A percentile compares a stretch with the other conserved stretches of the same genome.
Evolutionary conservation across 2,797 vertebrate species (phyloP).

Genomic region (Malurus leucopterus): DNA sequence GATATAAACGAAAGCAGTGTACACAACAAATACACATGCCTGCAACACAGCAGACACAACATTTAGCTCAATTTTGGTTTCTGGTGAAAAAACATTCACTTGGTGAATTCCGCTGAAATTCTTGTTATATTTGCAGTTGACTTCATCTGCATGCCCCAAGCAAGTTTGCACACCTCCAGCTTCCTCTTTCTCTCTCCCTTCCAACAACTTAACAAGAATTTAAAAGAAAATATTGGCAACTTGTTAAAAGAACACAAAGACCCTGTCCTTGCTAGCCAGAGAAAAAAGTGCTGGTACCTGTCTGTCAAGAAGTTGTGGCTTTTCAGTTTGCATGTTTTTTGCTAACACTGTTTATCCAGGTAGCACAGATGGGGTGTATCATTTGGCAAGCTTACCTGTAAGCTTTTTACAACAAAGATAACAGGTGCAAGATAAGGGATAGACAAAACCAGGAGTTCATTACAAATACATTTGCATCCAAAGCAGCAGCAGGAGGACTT

Average conservation of each 20-base stretch:
- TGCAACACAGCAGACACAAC: neutral
- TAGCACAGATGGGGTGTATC: constrained; percentile 23
- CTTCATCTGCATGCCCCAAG: neutral
- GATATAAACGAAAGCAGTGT: neutral
- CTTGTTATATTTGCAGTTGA: neutral
- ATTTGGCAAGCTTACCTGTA: neutral
- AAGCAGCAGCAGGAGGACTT: constrained; percentile 16
- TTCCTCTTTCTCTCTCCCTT: neutral
- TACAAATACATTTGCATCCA: constrained; percentile 46
- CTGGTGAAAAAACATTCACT: neutral
- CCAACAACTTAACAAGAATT: constrained; percentile 10
- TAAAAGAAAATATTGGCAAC: neutral
- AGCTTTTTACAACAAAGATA: constrained; percentile 38
- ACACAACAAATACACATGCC: neutral
- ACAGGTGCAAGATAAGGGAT: constrained; percentile 61
- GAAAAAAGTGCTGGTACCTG: neutral
- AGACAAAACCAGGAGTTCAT: constrained; percentile 14
- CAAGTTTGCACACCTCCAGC: neutral
- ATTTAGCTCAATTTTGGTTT: neutral
- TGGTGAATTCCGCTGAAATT: neutral
- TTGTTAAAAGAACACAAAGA: constrained; percentile 6
- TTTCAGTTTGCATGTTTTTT: constrained; percentile 38
- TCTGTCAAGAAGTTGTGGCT: neutral
- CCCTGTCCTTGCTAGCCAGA: neutral
- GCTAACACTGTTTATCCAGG: constrained; percentile 30